A percentile compares a stretch with the other conserved stretches of the same genome.
These are phyloP conservation scores for Brachymystax lenok DNA, from an alignment of 2,797 vertebrate genomes.

Conservation along the genomic window DNA sequence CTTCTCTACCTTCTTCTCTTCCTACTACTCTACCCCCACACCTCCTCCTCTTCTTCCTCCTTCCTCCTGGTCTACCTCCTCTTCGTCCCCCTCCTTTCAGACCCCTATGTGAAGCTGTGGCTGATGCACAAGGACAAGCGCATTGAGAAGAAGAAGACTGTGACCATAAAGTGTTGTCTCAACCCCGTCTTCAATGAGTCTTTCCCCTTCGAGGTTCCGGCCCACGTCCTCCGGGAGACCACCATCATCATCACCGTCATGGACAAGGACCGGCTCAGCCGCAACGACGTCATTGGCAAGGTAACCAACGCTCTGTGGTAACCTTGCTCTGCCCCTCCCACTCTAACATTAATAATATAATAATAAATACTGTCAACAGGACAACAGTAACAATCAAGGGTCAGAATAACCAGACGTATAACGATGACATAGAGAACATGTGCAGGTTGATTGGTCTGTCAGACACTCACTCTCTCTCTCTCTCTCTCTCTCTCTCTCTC, in stretches of 20 bases:
- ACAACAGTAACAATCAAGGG: too few species aligned
- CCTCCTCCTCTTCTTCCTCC: too few species aligned
- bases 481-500: too few species aligned
- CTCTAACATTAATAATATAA: not conserved
- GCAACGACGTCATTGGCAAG: slow-evolving; percentile 99
- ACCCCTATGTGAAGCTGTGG: slow-evolving; percentile 99
- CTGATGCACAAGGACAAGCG: slow-evolving; percentile 99
- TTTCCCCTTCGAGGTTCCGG: slow-evolving; percentile 95
- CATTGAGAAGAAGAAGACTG: slow-evolving; percentile 99
- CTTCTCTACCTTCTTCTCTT: too few species aligned
- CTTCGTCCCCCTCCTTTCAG: slow-evolving; percentile 55
- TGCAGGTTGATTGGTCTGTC: too few species aligned
- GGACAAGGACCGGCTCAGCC: slow-evolving; percentile 98
- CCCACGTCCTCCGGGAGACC: slow-evolving; percentile 95
- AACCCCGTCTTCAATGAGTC: slow-evolving; percentile 98
- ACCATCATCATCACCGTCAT: slow-evolving; percentile 99
- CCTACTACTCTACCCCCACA: too few species aligned
- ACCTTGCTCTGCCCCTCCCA: not conserved
- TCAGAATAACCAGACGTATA: too few species aligned
- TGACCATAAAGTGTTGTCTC: slow-evolving; percentile 97
- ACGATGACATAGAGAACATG: too few species aligned
- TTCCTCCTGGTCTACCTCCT: rapidly evolving
- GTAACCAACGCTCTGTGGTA: slow-evolving; percentile 62
- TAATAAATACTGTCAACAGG: too few species aligned
- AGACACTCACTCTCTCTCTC: too few species aligned